Percentiles rank a stretch among this genome's conserved stretches.
Evolutionary conservation across 2,797 vertebrate species (phyloP).

Genomic region (Botia almorhae): DNA sequence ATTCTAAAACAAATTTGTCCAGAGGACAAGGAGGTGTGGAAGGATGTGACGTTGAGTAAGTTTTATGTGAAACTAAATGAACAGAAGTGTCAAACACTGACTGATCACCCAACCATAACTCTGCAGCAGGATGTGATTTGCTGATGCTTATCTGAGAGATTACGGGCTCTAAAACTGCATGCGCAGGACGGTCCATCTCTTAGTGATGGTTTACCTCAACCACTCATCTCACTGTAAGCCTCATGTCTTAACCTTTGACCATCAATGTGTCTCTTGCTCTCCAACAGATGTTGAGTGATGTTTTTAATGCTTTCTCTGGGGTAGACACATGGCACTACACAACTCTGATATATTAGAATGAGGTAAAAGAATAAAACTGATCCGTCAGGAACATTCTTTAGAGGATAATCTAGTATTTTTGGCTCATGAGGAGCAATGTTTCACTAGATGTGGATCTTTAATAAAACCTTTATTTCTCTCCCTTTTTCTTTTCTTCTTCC

Average conservation of each 20-base stretch:
- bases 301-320: slow-evolving; percentile 36
- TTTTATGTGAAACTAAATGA: background rate
- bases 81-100: background rate
- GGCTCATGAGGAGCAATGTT: background rate
- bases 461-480: background rate
- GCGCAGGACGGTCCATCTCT: background rate
- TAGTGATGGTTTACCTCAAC: slow-evolving; percentile 38
- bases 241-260: slow-evolving; percentile 18
- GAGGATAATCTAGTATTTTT: background rate
- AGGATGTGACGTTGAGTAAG: too few species aligned
- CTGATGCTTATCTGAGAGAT: slow-evolving; percentile 20
- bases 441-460: background rate
- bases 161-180: slow-evolving; percentile 23
- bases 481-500: background rate
- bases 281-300: slow-evolving; percentile 49
- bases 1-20: too few species aligned
- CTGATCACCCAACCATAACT: background rate
- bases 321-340: slow-evolving; percentile 18
- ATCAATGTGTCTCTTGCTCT: background rate
- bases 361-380: slow-evolving; percentile 21
- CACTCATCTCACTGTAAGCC: slow-evolving; percentile 36
- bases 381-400: background rate
- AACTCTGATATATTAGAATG: slow-evolving; percentile 26
- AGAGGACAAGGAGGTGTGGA: too few species aligned
- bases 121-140: background rate